phyloP scores from a whole-genome alignment of 2,113 vertebrate genomes.

The Pseudolaguvia tuberculata region DNA sequence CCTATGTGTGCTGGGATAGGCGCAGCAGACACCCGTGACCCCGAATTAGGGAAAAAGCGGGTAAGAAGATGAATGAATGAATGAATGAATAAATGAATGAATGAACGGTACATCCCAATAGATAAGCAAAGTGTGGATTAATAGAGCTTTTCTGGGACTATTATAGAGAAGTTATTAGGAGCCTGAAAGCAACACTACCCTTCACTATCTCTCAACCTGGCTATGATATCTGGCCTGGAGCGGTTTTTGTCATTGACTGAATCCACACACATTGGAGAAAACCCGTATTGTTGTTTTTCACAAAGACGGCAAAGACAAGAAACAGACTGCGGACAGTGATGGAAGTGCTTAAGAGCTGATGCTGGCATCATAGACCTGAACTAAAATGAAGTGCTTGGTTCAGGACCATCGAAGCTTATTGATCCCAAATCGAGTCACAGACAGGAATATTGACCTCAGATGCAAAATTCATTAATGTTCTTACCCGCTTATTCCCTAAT shows the following conservation, averaged over 20 bases:
- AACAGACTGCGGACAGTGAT: background rate
- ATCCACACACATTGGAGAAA: conserved; percentile 17
- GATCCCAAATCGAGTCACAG: conserved; percentile 30
- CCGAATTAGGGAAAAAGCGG: too few species aligned
- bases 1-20: too few species aligned
- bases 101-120: background rate
- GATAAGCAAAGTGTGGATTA: background rate
- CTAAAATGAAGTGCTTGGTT: conserved; percentile 14
- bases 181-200: conserved; percentile 25
- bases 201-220: conserved; percentile 17
- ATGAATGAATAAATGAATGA: too few species aligned
- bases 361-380: background rate
- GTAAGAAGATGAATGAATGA: too few species aligned
- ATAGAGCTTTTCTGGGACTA: conserved; percentile 38
- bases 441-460: conserved; percentile 5
- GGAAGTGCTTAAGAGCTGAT: conserved; percentile 18
- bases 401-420: too few species aligned
- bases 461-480: too few species aligned
- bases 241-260: conserved; percentile 12
- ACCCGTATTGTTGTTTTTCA: conserved; percentile 29
- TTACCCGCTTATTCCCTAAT: too few species aligned
- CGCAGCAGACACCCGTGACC: too few species aligned
- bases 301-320: conserved; percentile 34
- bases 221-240: conserved; percentile 21
- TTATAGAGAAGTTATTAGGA: conserved; percentile 21